Percentiles rank a stretch among this genome's conserved stretches.
phyloP scores from a whole-genome alignment of 1,140 invertebrate species.

The Littorina saxatilis region DNA sequence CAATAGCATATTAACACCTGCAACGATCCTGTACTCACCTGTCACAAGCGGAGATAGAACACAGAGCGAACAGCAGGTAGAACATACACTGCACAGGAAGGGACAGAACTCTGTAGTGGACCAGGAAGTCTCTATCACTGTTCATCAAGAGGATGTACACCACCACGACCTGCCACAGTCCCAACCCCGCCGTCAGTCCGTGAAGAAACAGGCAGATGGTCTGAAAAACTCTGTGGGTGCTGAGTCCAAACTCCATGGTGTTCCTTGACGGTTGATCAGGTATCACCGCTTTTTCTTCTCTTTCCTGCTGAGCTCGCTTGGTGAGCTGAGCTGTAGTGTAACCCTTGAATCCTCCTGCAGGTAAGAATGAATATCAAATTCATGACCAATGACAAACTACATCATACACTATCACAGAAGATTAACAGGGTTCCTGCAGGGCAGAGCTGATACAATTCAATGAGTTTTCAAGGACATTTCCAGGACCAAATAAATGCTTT shows the following conservation, averaged over 20 bases:
- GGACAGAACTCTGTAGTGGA: conserved; percentile 63
- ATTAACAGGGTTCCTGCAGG: too few relatives aligned
- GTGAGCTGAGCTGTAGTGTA: conserved; percentile 62
- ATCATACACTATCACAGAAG: too few relatives aligned
- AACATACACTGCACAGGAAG: conserved; percentile 67
- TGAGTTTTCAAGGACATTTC: too few relatives aligned
- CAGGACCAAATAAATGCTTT: too few relatives aligned
- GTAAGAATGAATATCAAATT: neutral
- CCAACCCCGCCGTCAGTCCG: conserved; percentile 67
- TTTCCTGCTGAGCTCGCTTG: conserved; percentile 56
- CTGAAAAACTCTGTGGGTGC: conserved; percentile 59
- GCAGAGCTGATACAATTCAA: too few relatives aligned
- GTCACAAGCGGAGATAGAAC: conserved; percentile 67
- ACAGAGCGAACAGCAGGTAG: conserved; percentile 66
- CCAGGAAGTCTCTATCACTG: conserved; percentile 60
- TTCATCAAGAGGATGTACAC: conserved; percentile 57
- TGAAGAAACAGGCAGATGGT: conserved; percentile 69
- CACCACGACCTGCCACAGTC: conserved; percentile 68
- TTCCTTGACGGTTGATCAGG: conserved; percentile 51
- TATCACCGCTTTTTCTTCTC: conserved; percentile 50
- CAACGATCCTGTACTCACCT: too few relatives aligned
- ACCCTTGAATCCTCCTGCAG: conserved; percentile 67
- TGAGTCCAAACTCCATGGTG: conserved; percentile 67
- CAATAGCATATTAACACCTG: too few relatives aligned
- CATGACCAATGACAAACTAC: too few relatives aligned